Conservation (phyloP, 2,113 vertebrate genomes). For the Danionella cerebrum region DNA sequence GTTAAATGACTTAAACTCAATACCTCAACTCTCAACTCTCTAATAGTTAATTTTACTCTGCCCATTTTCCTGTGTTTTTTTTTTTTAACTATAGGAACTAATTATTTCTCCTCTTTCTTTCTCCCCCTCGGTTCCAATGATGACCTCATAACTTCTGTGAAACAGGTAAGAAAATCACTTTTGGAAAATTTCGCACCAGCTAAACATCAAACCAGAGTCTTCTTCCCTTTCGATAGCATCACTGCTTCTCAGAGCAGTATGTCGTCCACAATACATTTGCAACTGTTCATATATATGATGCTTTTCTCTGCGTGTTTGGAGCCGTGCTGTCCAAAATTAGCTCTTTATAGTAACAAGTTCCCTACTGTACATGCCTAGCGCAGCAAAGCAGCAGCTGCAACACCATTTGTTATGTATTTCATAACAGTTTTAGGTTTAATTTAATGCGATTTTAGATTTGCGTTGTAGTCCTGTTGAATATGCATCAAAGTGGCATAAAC, state of each 20-base stretch:
- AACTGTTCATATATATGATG: neutral
- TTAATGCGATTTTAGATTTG: too few relatives aligned
- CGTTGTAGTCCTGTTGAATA: too few relatives aligned
- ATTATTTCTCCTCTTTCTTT: neutral
- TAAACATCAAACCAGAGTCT: neutral
- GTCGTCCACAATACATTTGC: neutral
- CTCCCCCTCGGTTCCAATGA: neutral
- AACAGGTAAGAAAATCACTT: slow-evolving; percentile 24
- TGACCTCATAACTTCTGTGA: neutral
- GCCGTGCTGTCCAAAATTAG: slow-evolving; percentile 13
- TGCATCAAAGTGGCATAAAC: too few relatives aligned
- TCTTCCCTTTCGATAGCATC: too few relatives aligned
- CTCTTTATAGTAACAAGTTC: neutral
- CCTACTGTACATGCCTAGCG: neutral
- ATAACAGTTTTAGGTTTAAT: too few relatives aligned
- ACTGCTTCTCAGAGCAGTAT: neutral
- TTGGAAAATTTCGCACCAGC: neutral
- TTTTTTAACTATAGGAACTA: neutral
- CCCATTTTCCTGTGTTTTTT: neutral
- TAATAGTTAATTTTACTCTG: too few relatives aligned
- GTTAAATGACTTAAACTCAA: too few relatives aligned
- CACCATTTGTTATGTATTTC: neutral
- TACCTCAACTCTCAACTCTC: too few relatives aligned
- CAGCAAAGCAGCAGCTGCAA: neutral
- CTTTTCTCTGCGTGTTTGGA: neutral